Base-by-base conservation (phyloP, 2,888 invertebrate species). In the Therioaphis trifolii region DNA sequence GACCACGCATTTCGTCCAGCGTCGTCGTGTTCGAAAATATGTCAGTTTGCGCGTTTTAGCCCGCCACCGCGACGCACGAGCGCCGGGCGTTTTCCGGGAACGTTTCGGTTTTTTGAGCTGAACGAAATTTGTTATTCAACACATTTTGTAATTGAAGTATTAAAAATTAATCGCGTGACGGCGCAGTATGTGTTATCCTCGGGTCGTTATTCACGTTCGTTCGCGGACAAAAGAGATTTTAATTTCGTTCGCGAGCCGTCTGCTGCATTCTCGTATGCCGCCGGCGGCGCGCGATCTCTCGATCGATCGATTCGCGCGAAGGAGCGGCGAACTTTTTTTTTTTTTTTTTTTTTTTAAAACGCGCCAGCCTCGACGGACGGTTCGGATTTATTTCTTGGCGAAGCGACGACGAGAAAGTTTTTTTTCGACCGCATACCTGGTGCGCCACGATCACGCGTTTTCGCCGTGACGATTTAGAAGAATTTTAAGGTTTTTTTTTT, bases 111-210 rank as follows among this genome's bases (percentile, higher is more conserved):
- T 14, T 35, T 21, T 7, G 21, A 0, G 18, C n/a, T n/a, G 12
- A 40, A 7, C 14, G 15, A 52, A 29, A 55, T 35, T 40, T 75
- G 18, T 43, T 46, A 61, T n/a, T 43, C 21, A 61, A 75, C 40
- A n/a, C 43, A 24, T 21, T 40, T 24, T 46, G 75, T 76, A 76
- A 76, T 76, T 61, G 46, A 61, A 76, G n/a, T 61, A 29, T 63
- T 46, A 61, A 66, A 77, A 49, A 66, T 77, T 29, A 77, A 77
- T 49, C 12, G 14, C n/a, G 0, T 27, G 27, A 43, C 12, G 21
- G 46, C n/a, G 7, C 55, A 29, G 21, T 11, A 27, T 12, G 27
- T 76, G 27, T 61, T 46, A 49, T 49, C 11, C 15, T 15, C 63
- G 4, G 21, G 21, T 9, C 9, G 5, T 49, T 5, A 15, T 66